These are phyloP conservation scores for Sphaeramia orbicularis DNA, from an alignment of 2,797 vertebrate genomes.

Conservation along the genomic window DNA sequence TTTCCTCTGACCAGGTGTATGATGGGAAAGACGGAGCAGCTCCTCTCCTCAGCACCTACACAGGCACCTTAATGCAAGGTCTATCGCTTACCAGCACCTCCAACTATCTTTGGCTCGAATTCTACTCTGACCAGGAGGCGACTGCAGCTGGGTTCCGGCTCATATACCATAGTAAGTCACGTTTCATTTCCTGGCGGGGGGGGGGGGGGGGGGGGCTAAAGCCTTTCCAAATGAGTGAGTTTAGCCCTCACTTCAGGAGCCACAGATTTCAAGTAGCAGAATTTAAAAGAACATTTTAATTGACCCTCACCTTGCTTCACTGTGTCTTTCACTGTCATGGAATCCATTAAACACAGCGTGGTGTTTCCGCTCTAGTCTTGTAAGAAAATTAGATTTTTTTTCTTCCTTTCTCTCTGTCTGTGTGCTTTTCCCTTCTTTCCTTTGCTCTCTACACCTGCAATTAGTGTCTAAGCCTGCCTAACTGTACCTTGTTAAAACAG, in stretches of 20 bases:
- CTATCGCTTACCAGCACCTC: conserved; percentile 94
- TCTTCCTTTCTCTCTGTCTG: conserved; percentile 30
- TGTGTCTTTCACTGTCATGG: conserved; percentile 65
- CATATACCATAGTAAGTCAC: conserved; percentile 94
- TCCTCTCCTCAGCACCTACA: conserved; percentile 90
- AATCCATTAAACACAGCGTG: conserved; percentile 70
- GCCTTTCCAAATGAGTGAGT: conserved; percentile 67
- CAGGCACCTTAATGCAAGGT: conserved; percentile 89
- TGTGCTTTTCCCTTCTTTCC: conserved; percentile 20
- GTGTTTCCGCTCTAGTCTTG: conserved; percentile 51
- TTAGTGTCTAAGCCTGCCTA: conserved; percentile 48
- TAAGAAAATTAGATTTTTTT: conserved; percentile 51
- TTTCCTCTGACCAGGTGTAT: conserved; percentile 88
- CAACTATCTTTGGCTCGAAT: conserved; percentile 97
- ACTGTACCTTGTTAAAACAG: conserved; percentile 69
- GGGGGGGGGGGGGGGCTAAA: conserved; percentile 43
- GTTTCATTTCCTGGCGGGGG: conserved; percentile 50
- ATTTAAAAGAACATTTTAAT: conserved; percentile 74
- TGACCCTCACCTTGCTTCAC: conserved; percentile 65
- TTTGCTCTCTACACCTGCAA: conserved; percentile 44
- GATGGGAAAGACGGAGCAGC: conserved; percentile 94
- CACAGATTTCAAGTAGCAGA: conserved; percentile 57
- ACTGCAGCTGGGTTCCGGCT: conserved; percentile 94
- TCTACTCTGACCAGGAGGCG: conserved; percentile 92
- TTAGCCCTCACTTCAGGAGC: conserved; percentile 57